Conservation (phyloP, 2,797 vertebrate species). For the Argentina silus region DNA sequence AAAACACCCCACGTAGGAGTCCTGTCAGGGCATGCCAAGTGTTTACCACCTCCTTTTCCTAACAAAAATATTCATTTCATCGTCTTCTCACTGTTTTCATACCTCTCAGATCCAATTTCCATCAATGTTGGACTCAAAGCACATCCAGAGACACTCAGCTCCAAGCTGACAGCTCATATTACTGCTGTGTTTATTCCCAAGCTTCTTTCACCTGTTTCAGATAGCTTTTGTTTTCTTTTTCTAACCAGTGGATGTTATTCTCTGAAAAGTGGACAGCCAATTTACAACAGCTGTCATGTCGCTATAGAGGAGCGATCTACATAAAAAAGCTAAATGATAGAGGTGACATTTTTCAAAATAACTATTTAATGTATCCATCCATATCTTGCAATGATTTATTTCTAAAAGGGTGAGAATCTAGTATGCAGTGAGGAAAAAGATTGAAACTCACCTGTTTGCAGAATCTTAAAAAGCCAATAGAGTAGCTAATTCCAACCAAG, state of each 20-base stretch:
- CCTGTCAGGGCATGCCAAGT: conserved; percentile 34
- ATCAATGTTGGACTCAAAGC: conserved; percentile 60
- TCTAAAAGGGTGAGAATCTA: conserved; percentile 7
- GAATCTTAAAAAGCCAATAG: conserved; percentile 96
- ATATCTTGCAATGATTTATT: conserved; percentile 16
- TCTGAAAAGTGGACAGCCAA: conserved; percentile 55
- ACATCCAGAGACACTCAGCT: conserved; percentile 54
- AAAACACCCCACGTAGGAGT: conserved; percentile 46
- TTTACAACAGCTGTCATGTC: conserved; percentile 61
- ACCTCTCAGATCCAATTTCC: conserved; percentile 70
- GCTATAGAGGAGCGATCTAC: conserved; percentile 37
- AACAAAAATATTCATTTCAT: conserved; percentile 42
- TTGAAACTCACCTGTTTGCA: conserved; percentile 91
- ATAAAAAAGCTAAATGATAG: conserved; percentile 44
- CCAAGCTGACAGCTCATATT: conserved; percentile 66
- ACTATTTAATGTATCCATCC: conserved; percentile 16
- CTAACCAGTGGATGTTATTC: conserved; percentile 52
- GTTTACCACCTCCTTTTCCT: conserved; percentile 54
- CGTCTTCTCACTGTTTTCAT: conserved; percentile 57
- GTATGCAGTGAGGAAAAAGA: background rate
- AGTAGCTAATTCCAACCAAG: conserved; percentile 88
- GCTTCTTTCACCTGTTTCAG: conserved; percentile 61
- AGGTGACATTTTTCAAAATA: conserved; percentile 2
- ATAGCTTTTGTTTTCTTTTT: conserved; percentile 58
- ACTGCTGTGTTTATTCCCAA: conserved; percentile 67